phyloP scores from a whole-genome alignment of 2,113 vertebrate species.

The Plestiodon gilberti region DNA sequence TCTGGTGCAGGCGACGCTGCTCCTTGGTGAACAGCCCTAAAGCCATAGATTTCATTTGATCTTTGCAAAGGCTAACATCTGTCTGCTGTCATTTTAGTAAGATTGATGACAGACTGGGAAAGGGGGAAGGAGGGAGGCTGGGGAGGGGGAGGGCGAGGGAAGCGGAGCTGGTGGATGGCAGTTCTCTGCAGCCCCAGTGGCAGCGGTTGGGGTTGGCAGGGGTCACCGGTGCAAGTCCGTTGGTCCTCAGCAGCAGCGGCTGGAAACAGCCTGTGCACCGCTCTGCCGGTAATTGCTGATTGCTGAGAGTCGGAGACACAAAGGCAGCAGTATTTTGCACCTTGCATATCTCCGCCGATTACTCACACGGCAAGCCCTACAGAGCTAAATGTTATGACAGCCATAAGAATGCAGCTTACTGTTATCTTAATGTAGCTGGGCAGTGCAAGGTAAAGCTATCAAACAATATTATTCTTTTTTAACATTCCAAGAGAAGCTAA shows the following conservation, averaged over 20 bases:
- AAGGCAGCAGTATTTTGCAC: slow-evolving; percentile 68
- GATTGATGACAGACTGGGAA: slow-evolving; percentile 95
- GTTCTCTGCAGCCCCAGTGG: slow-evolving; percentile 60
- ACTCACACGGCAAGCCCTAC: slow-evolving; percentile 65
- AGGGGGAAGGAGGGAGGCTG: slow-evolving; percentile 70
- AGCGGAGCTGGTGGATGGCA: slow-evolving; percentile 51
- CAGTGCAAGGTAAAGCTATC: slow-evolving; percentile 77
- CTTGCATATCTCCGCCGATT: slow-evolving; percentile 79
- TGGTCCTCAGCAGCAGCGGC: slow-evolving; percentile 13
- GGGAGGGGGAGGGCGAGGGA: slow-evolving; percentile 42
- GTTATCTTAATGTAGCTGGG: slow-evolving; percentile 81
- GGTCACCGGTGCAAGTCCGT: slow-evolving; percentile 54
- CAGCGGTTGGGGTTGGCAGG: slow-evolving; percentile 61
- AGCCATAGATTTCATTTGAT: slow-evolving; percentile 98
- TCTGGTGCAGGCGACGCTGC: slow-evolving; percentile 73
- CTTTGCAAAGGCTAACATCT: slow-evolving; percentile 99
- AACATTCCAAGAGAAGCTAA: slow-evolving; percentile 75
- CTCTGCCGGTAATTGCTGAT: slow-evolving; percentile 64
- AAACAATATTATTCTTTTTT: slow-evolving; percentile 68
- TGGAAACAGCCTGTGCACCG: slow-evolving; percentile 43
- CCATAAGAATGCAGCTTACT: slow-evolving; percentile 80
- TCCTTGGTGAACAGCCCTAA: slow-evolving; percentile 89
- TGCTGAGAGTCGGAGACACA: slow-evolving; percentile 47
- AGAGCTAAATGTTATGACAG: slow-evolving; percentile 82
- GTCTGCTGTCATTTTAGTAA: slow-evolving; percentile 98